These are phyloP conservation scores for Gonatopus flavifemur DNA, from an alignment of 1,140 invertebrate species.

Conservation along the genomic window DNA sequence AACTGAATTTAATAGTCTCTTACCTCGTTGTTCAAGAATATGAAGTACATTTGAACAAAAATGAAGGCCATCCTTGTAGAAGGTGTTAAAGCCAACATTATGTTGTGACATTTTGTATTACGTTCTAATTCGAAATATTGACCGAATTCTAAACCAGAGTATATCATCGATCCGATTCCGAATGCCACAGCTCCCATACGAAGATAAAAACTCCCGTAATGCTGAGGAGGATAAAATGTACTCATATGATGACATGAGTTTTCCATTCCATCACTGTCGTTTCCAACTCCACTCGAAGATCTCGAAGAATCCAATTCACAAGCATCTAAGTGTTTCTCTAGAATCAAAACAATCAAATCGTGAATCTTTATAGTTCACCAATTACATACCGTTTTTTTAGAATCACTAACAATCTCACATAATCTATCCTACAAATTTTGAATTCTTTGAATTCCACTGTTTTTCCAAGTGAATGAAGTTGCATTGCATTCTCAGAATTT, in stretches of 20 bases:
- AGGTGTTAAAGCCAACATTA: constrained; percentile 82
- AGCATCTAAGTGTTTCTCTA: constrained; percentile 50
- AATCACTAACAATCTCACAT: too few species aligned
- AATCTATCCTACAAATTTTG: too few species aligned
- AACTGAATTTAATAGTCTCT: constrained; percentile 20
- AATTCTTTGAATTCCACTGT: too few species aligned
- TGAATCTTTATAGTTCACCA: too few species aligned
- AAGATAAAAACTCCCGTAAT: constrained; percentile 91
- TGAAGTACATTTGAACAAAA: constrained; percentile 95
- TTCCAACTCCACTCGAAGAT: constrained; percentile 54
- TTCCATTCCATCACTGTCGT: constrained; percentile 52
- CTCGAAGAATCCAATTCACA: constrained; percentile 59
- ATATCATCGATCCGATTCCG: constrained; percentile 93
- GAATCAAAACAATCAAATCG: neutral
- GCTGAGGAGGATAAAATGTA: constrained; percentile 59
- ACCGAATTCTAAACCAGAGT: constrained; percentile 90
- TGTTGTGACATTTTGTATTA: constrained; percentile 83
- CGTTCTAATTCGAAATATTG: constrained; percentile 88
- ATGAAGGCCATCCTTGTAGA: constrained; percentile 89
- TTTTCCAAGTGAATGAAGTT: too few species aligned
- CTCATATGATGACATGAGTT: constrained; percentile 38
- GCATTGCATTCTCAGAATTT: too few species aligned
- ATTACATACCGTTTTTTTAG: too few species aligned
- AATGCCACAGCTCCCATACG: constrained; percentile 93
- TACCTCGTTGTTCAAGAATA: constrained; percentile 91